phyloP scores from a whole-genome alignment of 2,113 vertebrate genomes.

The Verasper variegatus region DNA sequence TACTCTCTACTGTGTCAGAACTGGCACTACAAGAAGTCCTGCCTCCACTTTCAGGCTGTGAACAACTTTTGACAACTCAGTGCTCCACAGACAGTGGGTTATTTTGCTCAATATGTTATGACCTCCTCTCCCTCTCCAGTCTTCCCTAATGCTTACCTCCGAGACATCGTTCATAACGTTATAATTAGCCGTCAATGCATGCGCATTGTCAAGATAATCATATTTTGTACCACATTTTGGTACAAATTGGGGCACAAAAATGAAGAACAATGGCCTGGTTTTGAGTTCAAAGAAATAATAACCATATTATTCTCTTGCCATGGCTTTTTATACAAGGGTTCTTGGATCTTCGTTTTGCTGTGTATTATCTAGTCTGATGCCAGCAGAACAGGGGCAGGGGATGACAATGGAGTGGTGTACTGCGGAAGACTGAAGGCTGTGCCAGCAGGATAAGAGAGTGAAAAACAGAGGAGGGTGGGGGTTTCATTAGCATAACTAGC shows the following conservation, averaged over 20 bases:
- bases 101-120: slow-evolving; percentile 30
- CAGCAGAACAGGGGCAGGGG: slow-evolving; percentile 79
- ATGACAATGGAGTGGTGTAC: slow-evolving; percentile 77
- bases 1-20: slow-evolving; percentile 48
- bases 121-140: slow-evolving; percentile 18
- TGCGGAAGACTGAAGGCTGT: slow-evolving; percentile 78
- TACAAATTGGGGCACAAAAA: slow-evolving; percentile 78
- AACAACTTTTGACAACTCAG: slow-evolving; percentile 45
- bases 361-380: slow-evolving; percentile 80
- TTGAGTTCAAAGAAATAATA: slow-evolving; percentile 80
- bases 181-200: slow-evolving; percentile 50
- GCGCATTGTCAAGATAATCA: slow-evolving; percentile 59
- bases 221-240: slow-evolving; percentile 74
- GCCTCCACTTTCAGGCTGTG: slow-evolving; percentile 43
- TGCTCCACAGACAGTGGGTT: slow-evolving; percentile 42
- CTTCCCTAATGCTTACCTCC: slow-evolving; percentile 37
- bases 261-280: slow-evolving; percentile 78
- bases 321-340: slow-evolving; percentile 74
- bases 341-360: slow-evolving; percentile 78
- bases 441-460: slow-evolving; percentile 78
- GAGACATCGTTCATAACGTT: slow-evolving; percentile 45
- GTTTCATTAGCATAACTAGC: slow-evolving; percentile 97
- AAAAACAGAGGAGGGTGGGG: slow-evolving; percentile 81
- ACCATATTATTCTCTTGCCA: slow-evolving; percentile 79
- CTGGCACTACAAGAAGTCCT: slow-evolving; percentile 45